These are phyloP conservation scores for Mylabris sibirica DNA, from an alignment of 2,888 invertebrate genomes.

Conservation along the genomic window DNA sequence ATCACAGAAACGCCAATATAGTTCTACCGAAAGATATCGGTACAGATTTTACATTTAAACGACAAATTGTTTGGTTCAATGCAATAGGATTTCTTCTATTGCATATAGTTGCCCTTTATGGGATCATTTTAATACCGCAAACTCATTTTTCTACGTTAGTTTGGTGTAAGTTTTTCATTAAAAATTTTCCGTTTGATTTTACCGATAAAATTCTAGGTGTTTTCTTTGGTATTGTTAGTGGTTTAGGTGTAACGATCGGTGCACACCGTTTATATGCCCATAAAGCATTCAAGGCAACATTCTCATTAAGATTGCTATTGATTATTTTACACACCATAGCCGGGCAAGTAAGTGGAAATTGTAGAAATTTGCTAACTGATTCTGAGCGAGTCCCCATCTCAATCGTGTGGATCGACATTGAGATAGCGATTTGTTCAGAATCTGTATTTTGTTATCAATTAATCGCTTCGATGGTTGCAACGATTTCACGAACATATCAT, in stretches of 20 bases:
- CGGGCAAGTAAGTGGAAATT: conserved; percentile 70
- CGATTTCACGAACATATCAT: conserved; percentile 19
- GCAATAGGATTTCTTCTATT: conserved; percentile 67
- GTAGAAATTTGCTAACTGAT: too few relatives aligned
- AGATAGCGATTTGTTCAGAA: too few relatives aligned
- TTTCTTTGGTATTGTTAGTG: conserved; percentile 50
- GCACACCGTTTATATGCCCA: conserved; percentile 84
- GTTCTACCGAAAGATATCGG: conserved; percentile 60
- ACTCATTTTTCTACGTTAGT: conserved; percentile 51
- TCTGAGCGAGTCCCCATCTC: too few relatives aligned
- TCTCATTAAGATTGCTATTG: conserved; percentile 69
- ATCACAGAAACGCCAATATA: conserved; percentile 6
- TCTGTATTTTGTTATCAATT: conserved; percentile 12
- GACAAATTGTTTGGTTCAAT: conserved; percentile 70
- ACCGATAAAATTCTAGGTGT: conserved; percentile 34
- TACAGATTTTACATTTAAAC: conserved; percentile 63
- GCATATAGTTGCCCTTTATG: conserved; percentile 65
- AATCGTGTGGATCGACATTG: not conserved
- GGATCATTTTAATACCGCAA: conserved; percentile 53
- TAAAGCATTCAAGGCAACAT: conserved; percentile 76
- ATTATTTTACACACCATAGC: conserved; percentile 74
- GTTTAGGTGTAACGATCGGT: conserved; percentile 78
- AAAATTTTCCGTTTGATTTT: not conserved
- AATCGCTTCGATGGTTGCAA: conserved; percentile 21
- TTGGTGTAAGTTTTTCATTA: conserved; percentile 57